Evolutionary conservation across 2,113 vertebrate genomes (phyloP), one percentile per base, ranked within the genome.

Genomic region (Corythornis vintsioides): DNA sequence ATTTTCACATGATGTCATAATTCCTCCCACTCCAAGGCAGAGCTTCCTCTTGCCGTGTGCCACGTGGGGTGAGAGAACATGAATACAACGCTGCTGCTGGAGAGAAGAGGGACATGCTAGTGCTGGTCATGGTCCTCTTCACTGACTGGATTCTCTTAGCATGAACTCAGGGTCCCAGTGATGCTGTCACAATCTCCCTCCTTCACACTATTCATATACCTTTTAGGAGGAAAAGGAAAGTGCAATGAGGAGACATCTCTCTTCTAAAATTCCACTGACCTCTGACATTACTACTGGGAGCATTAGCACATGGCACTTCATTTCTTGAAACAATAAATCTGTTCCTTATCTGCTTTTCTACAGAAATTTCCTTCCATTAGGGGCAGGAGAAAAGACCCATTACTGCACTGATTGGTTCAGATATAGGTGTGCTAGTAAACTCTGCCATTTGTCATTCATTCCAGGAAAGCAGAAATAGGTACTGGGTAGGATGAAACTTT

Each of bases 31-130:
- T 35, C 42, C 43, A 52, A n/a, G 47, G 24, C 47, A 70, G 42
- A 20, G 14, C 4, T 76, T 28, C 6, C 8, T 47, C 18, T 22
- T 66, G 14, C 28, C 29, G 5, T 52, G 60, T n/a, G 11, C 24
- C n/a, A 22, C 0, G 0, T 3, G 1, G 11, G 3, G 14, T 50
- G 26, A 11, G 21, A 65, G 33, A 59, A 10, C 15, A 19, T 3
- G 1, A 15, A 11, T 25, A 14, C 17, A 72, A 3, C 21, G 3
- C 9, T 33, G 7, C 15, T 53, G 4, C 25, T 55, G 35, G n/a
- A 69, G n/a, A 19, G 28, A 42, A 43, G 13, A 38, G 31, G 19
- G 40, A 74, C 57, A 26, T 18, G 43, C 7, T 63, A 24, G 19
- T 3, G 2, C 16, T 35, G 33, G 33, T 43, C 29, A 31, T 1